A percentile compares a stretch with the other conserved stretches of the same genome.
Conservation (phyloP, 2,113 vertebrate species). For the Gallinago jamesoni region DNA sequence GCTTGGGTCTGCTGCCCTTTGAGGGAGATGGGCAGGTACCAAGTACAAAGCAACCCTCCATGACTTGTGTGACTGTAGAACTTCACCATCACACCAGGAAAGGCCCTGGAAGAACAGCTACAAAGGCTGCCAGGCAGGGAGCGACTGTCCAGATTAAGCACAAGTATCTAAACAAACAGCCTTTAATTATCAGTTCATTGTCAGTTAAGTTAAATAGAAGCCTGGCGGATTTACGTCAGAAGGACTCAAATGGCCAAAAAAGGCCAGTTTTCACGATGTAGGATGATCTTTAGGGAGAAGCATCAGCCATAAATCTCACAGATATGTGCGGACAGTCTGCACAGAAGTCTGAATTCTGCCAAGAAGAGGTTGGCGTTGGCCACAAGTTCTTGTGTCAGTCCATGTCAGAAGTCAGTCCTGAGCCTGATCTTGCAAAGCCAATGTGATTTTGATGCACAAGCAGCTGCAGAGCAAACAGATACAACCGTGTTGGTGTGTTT, state of each 20-base stretch:
- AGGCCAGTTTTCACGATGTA: background rate
- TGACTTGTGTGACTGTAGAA: too few species aligned
- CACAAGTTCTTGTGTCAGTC: accelerated
- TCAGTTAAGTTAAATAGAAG: background rate
- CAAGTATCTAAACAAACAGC: background rate
- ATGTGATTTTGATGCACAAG: accelerated
- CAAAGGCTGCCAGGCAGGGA: background rate
- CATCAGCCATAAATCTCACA: background rate
- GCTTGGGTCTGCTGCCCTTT: background rate
- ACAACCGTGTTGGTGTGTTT: background rate
- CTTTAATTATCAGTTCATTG: background rate
- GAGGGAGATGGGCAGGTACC: accelerated
- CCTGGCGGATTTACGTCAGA: background rate
- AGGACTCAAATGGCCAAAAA: background rate
- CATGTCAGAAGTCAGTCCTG: background rate
- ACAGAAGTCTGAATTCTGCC: background rate
- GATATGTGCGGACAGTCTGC: background rate
- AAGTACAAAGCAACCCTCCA: accelerated
- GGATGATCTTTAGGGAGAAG: background rate
- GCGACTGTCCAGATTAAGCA: background rate
- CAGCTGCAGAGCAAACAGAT: background rate
- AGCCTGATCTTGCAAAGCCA: background rate
- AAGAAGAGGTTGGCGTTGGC: accelerated
- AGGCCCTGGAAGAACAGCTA: background rate
- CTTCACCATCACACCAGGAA: background rate